These are phyloP conservation scores for Malurus leucopterus DNA, from an alignment of 2,797 vertebrate species.

Conservation along the genomic window DNA sequence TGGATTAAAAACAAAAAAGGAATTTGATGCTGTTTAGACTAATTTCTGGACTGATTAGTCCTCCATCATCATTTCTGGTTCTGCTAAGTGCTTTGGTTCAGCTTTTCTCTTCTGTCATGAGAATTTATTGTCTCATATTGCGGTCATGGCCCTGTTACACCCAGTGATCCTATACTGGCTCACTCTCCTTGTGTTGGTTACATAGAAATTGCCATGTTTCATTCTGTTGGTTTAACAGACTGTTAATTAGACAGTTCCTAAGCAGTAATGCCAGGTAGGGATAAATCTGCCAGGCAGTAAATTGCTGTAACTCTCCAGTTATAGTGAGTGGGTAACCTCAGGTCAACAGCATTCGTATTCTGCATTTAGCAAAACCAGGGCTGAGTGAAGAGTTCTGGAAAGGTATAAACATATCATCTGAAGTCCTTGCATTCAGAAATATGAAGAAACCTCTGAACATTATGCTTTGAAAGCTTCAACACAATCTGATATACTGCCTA, in stretches of 20 bases:
- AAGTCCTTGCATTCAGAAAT: not conserved
- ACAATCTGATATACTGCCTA: not conserved
- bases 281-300: not conserved
- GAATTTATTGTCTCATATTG: not conserved
- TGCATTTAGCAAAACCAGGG: not conserved
- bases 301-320: not conserved
- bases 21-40: not conserved
- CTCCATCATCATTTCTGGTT: not conserved
- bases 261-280: not conserved
- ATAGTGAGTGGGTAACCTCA: not conserved
- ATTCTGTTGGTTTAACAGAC: not conserved
- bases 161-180: not conserved
- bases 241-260: not conserved
- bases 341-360: not conserved
- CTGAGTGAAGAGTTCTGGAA: not conserved
- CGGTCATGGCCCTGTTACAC: not conserved
- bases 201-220: not conserved
- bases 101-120: not conserved
- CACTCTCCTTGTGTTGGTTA: not conserved
- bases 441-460: not conserved
- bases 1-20: not conserved
- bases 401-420: not conserved
- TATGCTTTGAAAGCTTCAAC: not conserved
- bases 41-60: not conserved
- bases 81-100: not conserved